phyloP scores from a whole-genome alignment of 2,113 vertebrate genomes.

The Raja brachyura region DNA sequence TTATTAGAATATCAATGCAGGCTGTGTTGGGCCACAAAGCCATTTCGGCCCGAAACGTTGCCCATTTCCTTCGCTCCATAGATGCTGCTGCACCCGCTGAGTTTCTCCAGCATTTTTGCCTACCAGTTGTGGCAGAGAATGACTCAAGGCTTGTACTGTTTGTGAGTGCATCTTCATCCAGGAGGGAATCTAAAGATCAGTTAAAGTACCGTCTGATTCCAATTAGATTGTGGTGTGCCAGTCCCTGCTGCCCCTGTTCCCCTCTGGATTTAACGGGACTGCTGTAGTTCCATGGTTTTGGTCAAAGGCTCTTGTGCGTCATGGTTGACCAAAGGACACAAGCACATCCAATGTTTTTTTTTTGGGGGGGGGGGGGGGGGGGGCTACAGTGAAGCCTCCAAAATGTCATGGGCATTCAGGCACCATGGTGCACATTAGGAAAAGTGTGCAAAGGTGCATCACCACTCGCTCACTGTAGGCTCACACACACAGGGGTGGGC shows the following conservation, averaged over 20 bases:
- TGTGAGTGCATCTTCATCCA: not conserved
- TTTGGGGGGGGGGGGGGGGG: not conserved
- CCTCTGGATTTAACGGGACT: not conserved
- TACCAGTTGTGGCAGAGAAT: not conserved
- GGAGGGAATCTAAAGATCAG: not conserved
- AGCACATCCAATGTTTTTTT: too few species aligned
- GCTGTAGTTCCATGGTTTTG: not conserved
- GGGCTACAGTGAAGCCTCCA: too few species aligned
- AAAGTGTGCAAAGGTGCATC: not conserved
- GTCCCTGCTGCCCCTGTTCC: not conserved
- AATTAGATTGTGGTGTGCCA: not conserved
- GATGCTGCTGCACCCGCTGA: too few species aligned
- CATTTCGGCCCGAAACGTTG: too few species aligned
- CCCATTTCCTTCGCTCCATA: too few species aligned
- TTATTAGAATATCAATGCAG: not conserved
- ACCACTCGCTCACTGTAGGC: not conserved
- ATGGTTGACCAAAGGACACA: not conserved
- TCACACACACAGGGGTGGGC: too few species aligned
- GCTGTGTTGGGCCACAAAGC: not conserved
- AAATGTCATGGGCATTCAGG: too few species aligned
- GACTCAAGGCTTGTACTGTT: not conserved
- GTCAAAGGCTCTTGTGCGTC: not conserved
- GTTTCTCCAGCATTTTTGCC: too few species aligned
- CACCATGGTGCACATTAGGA: too few species aligned
- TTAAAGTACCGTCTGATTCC: not conserved